phyloP scores from a whole-genome alignment of 23 tunicate species.

The Styela plicata region DNA sequence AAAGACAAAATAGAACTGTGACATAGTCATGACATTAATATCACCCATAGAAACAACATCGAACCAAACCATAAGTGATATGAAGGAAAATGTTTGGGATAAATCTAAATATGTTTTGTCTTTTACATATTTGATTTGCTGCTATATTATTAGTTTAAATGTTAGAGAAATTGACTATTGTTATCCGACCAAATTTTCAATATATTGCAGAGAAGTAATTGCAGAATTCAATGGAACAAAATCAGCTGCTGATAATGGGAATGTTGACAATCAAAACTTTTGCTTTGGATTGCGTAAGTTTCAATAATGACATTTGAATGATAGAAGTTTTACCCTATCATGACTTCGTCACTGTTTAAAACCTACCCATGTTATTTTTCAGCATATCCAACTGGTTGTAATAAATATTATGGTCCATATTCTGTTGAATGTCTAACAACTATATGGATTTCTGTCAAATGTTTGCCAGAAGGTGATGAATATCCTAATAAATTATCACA shows the following conservation, averaged over 20 bases:
- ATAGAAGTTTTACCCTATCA: no score
- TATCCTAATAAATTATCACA: background rate
- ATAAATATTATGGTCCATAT: slow-evolving; percentile 8
- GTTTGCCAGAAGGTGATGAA: slow-evolving; percentile 19
- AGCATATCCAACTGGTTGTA: background rate
- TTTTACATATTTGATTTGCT: no score
- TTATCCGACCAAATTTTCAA: background rate
- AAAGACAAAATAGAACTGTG: no score
- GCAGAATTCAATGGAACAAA: background rate
- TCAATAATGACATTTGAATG: background rate
- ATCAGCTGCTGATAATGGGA: slow-evolving; percentile 29
- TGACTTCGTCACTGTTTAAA: no score
- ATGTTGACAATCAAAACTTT: background rate
- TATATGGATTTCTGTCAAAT: slow-evolving; percentile 15
- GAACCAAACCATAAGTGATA: no score
- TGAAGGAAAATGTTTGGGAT: no score
- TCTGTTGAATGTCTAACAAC: slow-evolving; percentile 3
- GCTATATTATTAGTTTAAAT: no score
- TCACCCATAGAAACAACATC: no score
- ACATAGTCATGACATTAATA: no score
- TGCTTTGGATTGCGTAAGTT: slow-evolving; percentile 39
- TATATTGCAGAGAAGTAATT: background rate
- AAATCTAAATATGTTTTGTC: no score
- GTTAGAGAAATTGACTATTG: no score
- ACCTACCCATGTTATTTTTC: background rate